Evolutionary conservation across 2,113 vertebrate species (phyloP).

Genomic region (Saccopteryx bilineata): DNA sequence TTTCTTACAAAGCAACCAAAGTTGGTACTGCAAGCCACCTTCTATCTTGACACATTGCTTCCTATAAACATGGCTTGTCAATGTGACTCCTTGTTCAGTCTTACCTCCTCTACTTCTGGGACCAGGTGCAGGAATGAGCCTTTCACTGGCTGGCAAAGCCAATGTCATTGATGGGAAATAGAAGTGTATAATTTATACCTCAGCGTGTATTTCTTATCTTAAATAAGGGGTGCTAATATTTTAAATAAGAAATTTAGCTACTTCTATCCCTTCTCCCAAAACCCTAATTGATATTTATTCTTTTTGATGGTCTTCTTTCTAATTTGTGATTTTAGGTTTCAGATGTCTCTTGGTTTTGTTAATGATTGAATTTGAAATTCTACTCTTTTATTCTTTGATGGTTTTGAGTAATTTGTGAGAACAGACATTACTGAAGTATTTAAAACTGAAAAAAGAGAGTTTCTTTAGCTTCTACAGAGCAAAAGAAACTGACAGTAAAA

Average conservation of each 20-base stretch:
- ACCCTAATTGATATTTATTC: not conserved
- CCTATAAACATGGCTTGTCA: not conserved
- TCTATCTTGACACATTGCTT: not conserved
- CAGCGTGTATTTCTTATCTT: not conserved
- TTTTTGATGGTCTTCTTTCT: not conserved
- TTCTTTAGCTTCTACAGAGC: too few relatives aligned
- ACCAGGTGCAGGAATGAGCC: not conserved
- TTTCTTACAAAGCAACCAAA: not conserved
- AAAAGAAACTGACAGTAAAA: too few relatives aligned
- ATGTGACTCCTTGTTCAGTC: not conserved
- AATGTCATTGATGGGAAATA: not conserved
- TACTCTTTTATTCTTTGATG: not conserved
- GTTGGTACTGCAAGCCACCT: not conserved
- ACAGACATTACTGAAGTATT: not conserved
- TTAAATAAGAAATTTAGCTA: constrained; percentile 1
- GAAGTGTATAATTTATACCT: not conserved
- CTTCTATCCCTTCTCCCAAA: not conserved
- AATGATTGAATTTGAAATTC: not conserved
- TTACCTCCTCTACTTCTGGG: not conserved
- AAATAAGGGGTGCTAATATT: not conserved
- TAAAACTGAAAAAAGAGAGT: not conserved
- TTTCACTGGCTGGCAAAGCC: not conserved
- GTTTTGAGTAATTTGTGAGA: not conserved
- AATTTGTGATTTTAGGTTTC: not conserved
- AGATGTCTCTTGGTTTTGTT: constrained; percentile 13